Conservation (phyloP, 2,888 invertebrate genomes). For the Drosophila dives region DNA sequence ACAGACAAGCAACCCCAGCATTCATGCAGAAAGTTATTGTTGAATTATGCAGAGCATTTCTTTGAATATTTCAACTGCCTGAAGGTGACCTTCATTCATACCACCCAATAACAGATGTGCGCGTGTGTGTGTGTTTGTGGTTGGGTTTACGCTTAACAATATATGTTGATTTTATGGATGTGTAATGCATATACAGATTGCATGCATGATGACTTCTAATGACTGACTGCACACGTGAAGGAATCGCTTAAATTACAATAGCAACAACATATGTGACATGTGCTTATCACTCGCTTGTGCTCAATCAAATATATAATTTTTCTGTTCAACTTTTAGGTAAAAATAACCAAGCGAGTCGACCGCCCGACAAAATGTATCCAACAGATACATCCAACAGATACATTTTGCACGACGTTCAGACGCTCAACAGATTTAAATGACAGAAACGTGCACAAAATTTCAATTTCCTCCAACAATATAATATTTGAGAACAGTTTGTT, state of each 20-base stretch:
- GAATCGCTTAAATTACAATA: slow-evolving; percentile 22
- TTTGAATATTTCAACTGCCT: slow-evolving; percentile 30
- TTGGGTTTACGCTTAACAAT: slow-evolving; percentile 1
- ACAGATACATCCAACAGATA: slow-evolving; percentile 69
- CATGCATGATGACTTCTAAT: slow-evolving; percentile 36
- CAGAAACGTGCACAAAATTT: slow-evolving; percentile 76
- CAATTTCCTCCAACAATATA: slow-evolving; percentile 67
- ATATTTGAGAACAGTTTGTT: slow-evolving; percentile 58
- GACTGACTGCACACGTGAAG: slow-evolving; percentile 32
- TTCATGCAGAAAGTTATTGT: slow-evolving; percentile 34
- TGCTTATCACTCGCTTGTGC: slow-evolving; percentile 20
- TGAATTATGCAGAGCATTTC: slow-evolving; percentile 50
- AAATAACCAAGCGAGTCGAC: slow-evolving; percentile 21
- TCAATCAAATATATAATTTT: slow-evolving; percentile 63
- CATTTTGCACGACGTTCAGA: slow-evolving; percentile 45
- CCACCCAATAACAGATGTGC: slow-evolving; percentile 1
- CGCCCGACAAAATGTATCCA: slow-evolving; percentile 48
- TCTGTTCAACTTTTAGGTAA: slow-evolving; percentile 2
- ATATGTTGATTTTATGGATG: slow-evolving; percentile 16
- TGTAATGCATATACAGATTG: slow-evolving; percentile 24
- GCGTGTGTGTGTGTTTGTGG: background rate
- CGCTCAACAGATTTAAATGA: slow-evolving; percentile 80
- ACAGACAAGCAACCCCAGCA: slow-evolving; percentile 33
- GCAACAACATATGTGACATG: slow-evolving; percentile 4
- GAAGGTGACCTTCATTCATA: slow-evolving; percentile 49